Evolutionary conservation across 2,888 invertebrate genomes (phyloP), one percentile per base, ranked within the genome.

Genomic region (Chesias legatella): DNA sequence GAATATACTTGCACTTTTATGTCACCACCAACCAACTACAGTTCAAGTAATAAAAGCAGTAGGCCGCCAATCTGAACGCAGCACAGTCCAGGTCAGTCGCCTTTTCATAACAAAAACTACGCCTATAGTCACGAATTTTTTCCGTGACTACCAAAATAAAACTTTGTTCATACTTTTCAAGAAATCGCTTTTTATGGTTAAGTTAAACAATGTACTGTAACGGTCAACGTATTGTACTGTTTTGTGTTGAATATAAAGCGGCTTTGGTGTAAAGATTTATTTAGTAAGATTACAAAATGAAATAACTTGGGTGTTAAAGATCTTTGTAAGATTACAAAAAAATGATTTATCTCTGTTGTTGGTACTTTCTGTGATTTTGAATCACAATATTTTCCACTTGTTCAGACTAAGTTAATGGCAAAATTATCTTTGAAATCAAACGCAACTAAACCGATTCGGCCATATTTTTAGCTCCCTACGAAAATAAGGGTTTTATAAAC

Each of bases 61-160:
- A 36, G 34, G 24, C 27, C 23, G 33, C 41, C 34, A 29, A n/a
- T 43, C 26, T 48, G 46, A 59, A 55, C 47, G 46, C 42, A 51
- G 60, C 63, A 55, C 33, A 22, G 33, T 37, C 48, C 51, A 48
- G 53, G 51, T 54, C 55, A 53, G 38, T 63, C 56, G 49, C 69
- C 67, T 60, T 62, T 61, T 47, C 49, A 51, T 51, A 54, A 63
- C 61, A 74, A 71, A 73, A 72, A 71, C 56, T 33, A 58, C 63
- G 55, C 51, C 52, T 47, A 56, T 51, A 53, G 68, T 77, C 79
- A 79, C 79, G 79, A 74, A 57, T 68, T 67, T 63, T 64, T 63
- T 59, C 67, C 76, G 75, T 75, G 75, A 77, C 69, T 61, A 44
- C 58, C 43, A 64, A 62, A 66, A 64, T 64, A 60, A 61, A 64